phyloP scores from a whole-genome alignment of 2,797 vertebrate genomes.

The Sciurus carolinensis region DNA sequence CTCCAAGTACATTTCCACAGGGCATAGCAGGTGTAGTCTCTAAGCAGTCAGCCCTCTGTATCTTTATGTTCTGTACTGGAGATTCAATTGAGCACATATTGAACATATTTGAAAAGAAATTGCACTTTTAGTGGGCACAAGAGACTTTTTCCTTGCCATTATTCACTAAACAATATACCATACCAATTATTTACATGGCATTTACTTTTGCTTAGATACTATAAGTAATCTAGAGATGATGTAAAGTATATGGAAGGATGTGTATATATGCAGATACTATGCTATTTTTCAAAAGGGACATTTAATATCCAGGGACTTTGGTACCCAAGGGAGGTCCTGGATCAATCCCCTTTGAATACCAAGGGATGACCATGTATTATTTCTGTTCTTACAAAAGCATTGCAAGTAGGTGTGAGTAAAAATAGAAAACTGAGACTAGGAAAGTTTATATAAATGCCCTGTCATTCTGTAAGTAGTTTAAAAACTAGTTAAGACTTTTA shows the following conservation, averaged over 20 bases:
- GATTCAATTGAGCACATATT: not conserved
- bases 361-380: not conserved
- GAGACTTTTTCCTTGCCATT: not conserved
- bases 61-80: not conserved
- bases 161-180: not conserved
- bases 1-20: not conserved
- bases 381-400: not conserved
- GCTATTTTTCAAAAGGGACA: not conserved
- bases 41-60: not conserved
- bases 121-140: not conserved
- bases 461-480: not conserved
- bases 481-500: not conserved
- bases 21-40: not conserved
- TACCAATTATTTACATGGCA: not conserved
- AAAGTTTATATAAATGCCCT: not conserved
- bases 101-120: not conserved
- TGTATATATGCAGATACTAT: not conserved
- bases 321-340: no score
- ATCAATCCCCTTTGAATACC: not conserved
- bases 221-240: not conserved
- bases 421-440: not conserved
- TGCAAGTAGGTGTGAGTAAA: not conserved
- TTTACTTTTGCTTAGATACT: not conserved
- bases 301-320: not conserved
- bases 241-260: not conserved